Evolutionary conservation across 2,888 invertebrate genomes (phyloP).

Genomic region (Chrysolina haemoptera): DNA sequence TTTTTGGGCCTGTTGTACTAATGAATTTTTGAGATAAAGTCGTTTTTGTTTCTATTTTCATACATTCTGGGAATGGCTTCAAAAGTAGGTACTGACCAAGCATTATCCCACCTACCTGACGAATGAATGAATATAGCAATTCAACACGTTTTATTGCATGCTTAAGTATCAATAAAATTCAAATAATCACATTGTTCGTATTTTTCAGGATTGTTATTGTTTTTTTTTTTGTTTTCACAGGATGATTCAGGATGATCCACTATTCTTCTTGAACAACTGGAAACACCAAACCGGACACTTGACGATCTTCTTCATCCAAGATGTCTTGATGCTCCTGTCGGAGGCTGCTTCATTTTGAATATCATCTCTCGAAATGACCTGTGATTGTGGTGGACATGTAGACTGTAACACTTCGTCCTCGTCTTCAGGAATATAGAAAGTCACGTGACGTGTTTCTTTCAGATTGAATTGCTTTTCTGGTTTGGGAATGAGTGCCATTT

Average conservation of each 20-base stretch:
- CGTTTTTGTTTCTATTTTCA: too few relatives aligned
- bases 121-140: background rate
- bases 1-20: too few relatives aligned
- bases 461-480: background rate
- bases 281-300: background rate
- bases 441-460: conserved; percentile 1
- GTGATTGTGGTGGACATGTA: too few relatives aligned
- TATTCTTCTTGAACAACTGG: background rate
- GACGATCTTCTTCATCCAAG: conserved; percentile 8
- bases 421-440: conserved; percentile 9
- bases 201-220: too few relatives aligned
- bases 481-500: background rate
- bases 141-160: background rate
- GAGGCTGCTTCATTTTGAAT: background rate
- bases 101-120: background rate
- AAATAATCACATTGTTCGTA: background rate
- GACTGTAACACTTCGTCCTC: background rate
- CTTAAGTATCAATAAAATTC: background rate
- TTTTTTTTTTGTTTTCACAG: too few relatives aligned
- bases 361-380: background rate
- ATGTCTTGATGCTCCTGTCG: background rate
- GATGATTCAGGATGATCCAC: background rate
- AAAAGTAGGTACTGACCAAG: too few relatives aligned
- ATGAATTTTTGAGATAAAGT: too few relatives aligned
- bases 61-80: too few relatives aligned